These are phyloP conservation scores for Elaphurus davidianus DNA, from an alignment of 2,113 vertebrate species.

Conservation along the genomic window DNA sequence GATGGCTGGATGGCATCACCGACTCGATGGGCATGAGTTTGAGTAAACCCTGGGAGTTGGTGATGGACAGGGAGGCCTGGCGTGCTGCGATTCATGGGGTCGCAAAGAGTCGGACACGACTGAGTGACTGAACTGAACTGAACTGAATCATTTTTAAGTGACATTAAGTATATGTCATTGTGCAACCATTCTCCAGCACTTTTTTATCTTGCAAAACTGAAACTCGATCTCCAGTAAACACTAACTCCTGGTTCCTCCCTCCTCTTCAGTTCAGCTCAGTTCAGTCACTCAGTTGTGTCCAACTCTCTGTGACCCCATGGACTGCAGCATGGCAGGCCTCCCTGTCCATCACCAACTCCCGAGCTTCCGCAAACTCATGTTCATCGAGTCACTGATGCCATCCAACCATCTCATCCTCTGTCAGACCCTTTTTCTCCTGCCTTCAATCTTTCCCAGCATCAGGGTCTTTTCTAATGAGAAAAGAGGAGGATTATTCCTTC, in stretches of 20 bases:
- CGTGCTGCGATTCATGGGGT: no score
- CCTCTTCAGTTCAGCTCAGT: not conserved
- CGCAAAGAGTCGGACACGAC: no score
- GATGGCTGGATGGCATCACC: no score
- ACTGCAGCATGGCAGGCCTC: not conserved
- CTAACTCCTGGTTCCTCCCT: rapidly evolving
- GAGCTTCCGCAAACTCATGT: not conserved
- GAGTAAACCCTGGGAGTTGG: no score
- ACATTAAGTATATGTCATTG: not conserved
- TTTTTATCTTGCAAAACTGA: not conserved
- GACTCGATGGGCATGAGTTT: no score
- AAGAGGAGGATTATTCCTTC: not conserved
- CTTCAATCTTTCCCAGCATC: not conserved
- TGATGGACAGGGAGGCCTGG: no score
- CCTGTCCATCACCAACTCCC: not conserved
- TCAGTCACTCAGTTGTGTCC: not conserved
- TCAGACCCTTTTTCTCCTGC: not conserved
- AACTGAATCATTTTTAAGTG: not conserved
- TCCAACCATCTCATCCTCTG: not conserved
- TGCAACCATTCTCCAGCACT: not conserved
- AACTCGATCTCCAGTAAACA: not conserved
- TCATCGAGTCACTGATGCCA: not conserved
- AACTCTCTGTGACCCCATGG: not conserved
- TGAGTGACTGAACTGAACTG: no score
- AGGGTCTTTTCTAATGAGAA: not conserved